A percentile compares a stretch with the other conserved stretches of the same genome.
These are phyloP conservation scores for Papilio glaucus DNA, from an alignment of 1,140 invertebrate species.

Conservation along the genomic window DNA sequence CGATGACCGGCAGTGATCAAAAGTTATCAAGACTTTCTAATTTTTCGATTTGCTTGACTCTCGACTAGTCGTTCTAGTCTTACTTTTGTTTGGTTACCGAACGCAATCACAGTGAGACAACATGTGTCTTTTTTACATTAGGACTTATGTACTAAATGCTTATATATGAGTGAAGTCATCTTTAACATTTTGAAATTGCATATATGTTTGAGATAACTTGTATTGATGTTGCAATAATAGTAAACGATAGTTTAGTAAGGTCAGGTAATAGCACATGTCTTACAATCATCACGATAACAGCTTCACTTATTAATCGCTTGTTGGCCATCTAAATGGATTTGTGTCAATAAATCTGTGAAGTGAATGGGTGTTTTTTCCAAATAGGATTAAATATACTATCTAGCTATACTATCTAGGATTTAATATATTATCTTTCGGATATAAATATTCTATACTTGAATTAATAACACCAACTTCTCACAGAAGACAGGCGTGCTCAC, in stretches of 20 bases:
- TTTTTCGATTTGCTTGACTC: constrained; percentile 54
- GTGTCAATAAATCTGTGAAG: too few relatives aligned
- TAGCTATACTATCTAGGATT: too few relatives aligned
- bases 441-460: too few relatives aligned
- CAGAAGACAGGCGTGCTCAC: too few relatives aligned
- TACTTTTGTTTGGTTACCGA: background rate
- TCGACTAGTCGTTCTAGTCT: constrained; percentile 31
- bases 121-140: background rate
- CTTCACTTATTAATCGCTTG: too few relatives aligned
- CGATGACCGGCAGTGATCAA: constrained; percentile 41
- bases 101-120: background rate
- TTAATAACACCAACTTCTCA: too few relatives aligned
- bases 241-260: background rate
- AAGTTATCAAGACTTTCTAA: constrained; percentile 67
- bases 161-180: too few relatives aligned
- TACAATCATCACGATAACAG: too few relatives aligned
- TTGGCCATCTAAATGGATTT: too few relatives aligned
- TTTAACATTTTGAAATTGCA: background rate
- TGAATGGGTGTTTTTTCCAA: too few relatives aligned
- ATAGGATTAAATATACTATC: too few relatives aligned
- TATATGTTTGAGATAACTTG: background rate
- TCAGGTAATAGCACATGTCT: background rate
- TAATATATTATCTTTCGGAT: too few relatives aligned
- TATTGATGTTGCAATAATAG: background rate
- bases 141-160: background rate